phyloP scores from a whole-genome alignment of 2,888 invertebrate genomes.

The Agrotis exclamationis region DNA sequence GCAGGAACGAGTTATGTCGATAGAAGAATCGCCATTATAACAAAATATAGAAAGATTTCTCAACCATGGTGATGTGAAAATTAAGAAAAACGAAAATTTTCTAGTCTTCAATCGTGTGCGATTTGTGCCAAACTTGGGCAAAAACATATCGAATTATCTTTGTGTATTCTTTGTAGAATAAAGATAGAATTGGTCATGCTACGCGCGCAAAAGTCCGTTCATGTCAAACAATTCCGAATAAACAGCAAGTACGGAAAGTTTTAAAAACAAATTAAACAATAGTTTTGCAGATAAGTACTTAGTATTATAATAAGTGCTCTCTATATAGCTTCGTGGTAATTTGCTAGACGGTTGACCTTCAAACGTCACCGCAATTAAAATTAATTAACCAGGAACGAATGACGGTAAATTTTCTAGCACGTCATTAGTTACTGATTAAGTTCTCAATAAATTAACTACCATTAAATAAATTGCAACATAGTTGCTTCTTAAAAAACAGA shows the following conservation, averaged over 20 bases:
- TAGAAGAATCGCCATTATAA: too few species aligned
- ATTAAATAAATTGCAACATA: not conserved
- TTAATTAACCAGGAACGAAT: slow-evolving; percentile 40
- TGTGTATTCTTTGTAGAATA: too few species aligned
- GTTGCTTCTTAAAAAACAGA: not conserved
- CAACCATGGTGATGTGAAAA: too few species aligned
- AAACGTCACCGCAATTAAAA: slow-evolving; percentile 25
- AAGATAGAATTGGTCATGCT: too few species aligned
- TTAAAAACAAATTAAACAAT: slow-evolving; percentile 8
- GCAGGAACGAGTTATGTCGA: too few species aligned
- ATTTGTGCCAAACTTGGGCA: too few species aligned
- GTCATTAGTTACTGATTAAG: slow-evolving; percentile 17
- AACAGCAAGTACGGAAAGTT: not conserved
- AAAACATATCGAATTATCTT: too few species aligned
- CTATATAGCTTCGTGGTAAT: slow-evolving; percentile 9
- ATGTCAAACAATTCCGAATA: not conserved
- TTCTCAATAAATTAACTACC: not conserved
- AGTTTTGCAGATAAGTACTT: not conserved
- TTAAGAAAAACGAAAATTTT: too few species aligned
- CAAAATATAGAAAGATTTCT: too few species aligned
- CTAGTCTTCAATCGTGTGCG: too few species aligned
- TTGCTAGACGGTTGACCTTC: slow-evolving; percentile 24
- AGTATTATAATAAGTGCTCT: slow-evolving; percentile 17
- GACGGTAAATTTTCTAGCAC: not conserved
- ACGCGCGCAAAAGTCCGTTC: too few species aligned